Conservation (phyloP, 2,797 vertebrate species). For the Bothrops alternatus region DNA sequence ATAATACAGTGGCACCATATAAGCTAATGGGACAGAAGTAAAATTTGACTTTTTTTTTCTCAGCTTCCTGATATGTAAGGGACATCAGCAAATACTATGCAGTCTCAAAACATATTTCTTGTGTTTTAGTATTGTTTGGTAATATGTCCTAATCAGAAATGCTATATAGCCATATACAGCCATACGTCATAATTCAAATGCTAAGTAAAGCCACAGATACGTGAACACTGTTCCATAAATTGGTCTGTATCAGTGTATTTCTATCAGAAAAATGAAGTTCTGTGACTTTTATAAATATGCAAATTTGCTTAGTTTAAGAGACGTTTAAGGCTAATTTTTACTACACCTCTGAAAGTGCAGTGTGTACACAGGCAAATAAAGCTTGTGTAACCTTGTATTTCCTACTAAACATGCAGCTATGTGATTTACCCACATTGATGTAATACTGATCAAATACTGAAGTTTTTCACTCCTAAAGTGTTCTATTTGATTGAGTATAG, state of each 20-base stretch:
- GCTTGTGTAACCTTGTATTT: not conserved
- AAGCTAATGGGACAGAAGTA: not conserved
- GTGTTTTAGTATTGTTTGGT: not conserved
- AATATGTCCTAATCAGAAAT: not conserved
- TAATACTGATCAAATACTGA: not conserved
- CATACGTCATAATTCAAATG: no score
- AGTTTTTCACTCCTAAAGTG: constrained; percentile 29
- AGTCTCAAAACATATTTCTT: not conserved
- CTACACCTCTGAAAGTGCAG: not conserved
- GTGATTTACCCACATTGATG: not conserved
- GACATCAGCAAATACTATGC: not conserved
- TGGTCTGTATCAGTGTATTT: not conserved
- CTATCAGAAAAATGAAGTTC: not conserved
- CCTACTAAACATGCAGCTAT: not conserved
- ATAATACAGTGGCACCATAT: not conserved
- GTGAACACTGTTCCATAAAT: not conserved
- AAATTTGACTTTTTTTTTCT: not conserved
- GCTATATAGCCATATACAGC: not conserved
- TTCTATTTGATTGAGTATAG: not conserved
- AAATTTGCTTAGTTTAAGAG: not conserved
- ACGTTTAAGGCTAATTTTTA: not conserved
- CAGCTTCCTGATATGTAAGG: not conserved
- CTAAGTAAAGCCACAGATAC: not conserved
- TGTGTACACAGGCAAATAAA: not conserved
- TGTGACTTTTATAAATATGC: not conserved